Evolutionary conservation across 2,113 vertebrate species (phyloP).

Genomic region (Dolichotis patagonum): DNA sequence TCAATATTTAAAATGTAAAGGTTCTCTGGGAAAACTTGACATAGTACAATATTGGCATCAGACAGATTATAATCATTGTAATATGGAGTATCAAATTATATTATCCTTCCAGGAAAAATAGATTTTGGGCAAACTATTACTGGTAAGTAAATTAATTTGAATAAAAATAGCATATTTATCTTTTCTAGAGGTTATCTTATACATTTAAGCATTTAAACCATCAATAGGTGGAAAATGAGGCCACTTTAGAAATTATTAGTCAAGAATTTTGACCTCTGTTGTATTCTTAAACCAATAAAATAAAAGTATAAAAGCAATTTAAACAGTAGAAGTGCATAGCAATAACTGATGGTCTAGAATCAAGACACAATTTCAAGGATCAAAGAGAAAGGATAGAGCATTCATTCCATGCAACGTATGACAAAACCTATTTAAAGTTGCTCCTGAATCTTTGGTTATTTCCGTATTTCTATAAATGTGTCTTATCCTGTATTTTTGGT

Average conservation of each 20-base stretch:
- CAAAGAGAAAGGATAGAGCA: background rate
- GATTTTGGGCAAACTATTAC: background rate
- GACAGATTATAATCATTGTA: background rate
- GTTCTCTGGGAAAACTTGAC: background rate
- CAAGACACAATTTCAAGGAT: background rate
- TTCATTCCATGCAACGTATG: background rate
- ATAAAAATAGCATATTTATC: background rate
- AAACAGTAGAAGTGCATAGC: background rate
- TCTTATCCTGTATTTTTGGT: background rate
- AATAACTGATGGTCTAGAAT: background rate
- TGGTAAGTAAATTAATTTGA: slow-evolving; percentile 23
- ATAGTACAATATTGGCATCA: background rate
- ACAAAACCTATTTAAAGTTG: background rate
- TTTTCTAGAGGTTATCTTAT: background rate
- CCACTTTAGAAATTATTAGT: slow-evolving; percentile 15
- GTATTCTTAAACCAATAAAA: slow-evolving; percentile 4
- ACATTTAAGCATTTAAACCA: background rate
- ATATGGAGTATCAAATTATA: background rate
- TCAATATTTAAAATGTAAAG: slow-evolving; percentile 16
- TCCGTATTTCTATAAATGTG: background rate
- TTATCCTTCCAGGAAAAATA: slow-evolving; percentile 22
- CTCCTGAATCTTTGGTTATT: background rate
- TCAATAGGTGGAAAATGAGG: background rate
- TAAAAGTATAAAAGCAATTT: background rate
- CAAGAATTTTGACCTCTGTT: background rate